Percentiles rank a stretch among this genome's conserved stretches.
Conservation (phyloP, 2,113 vertebrate genomes). For the Collichthys lucidus region DNA sequence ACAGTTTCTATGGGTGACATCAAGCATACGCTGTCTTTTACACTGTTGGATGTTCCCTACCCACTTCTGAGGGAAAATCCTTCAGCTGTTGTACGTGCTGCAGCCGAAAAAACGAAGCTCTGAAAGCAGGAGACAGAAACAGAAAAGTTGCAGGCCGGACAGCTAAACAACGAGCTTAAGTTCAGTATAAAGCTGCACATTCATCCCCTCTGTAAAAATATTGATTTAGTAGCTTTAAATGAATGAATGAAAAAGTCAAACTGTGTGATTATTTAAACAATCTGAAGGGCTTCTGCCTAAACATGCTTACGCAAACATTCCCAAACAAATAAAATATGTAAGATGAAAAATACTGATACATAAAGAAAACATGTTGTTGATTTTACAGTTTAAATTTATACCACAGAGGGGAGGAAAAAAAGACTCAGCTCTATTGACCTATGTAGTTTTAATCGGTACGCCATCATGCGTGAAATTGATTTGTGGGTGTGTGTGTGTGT, state of each 20-base stretch:
- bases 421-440: conserved; percentile 46
- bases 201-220: not conserved
- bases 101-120: too few species aligned
- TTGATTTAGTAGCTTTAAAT: not conserved
- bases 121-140: too few species aligned
- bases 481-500: conserved; percentile 44
- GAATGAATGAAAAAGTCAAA: not conserved
- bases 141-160: too few species aligned
- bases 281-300: not conserved
- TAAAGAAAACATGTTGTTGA: conserved; percentile 15
- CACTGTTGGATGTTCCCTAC: not conserved
- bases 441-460: conserved; percentile 49
- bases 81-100: too few species aligned
- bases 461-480: conserved; percentile 65
- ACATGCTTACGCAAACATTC: not conserved
- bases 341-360: conserved; percentile 1
- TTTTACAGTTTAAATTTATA: conserved; percentile 41
- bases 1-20: too few species aligned
- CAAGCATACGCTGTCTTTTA: not conserved
- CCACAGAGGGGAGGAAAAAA: not conserved
- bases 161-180: too few species aligned
- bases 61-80: not conserved
- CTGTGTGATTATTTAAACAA: not conserved
- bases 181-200: not conserved
- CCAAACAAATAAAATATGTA: not conserved